Evolutionary conservation across 2,888 invertebrate species (phyloP), one percentile per base, ranked within the genome.

Genomic region (Microplitis manilae): DNA sequence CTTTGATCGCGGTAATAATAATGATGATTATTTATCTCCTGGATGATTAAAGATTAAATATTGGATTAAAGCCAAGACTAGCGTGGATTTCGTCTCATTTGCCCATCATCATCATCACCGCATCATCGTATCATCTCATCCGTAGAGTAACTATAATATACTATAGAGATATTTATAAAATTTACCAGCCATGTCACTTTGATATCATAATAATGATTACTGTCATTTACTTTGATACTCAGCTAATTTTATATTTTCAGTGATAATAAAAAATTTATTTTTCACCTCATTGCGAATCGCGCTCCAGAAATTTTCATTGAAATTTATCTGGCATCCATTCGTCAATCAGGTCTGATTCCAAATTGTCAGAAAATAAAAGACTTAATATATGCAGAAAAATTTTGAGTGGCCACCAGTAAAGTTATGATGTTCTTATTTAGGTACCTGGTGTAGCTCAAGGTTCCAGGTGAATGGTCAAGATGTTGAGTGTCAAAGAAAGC

Each of bases 1-100:
- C 77, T 77, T 77, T 77, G 77, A 77, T 77, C 77, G 71, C 40
- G 59, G 30, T 67, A 77, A 75, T 75, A 71, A 75, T 77, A 77
- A 77, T 77, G 74, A 74, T 77, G 64, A 70, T 74, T 77, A 77
- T 74, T 77, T 74, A 77, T 77, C 74, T 75, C 70, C 61, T 70
- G 70, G 39, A 67, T 41, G 73, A 73, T 77, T 77, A 70, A 74
- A 67, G 74, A 77, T 67, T 74, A 39, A 67, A 75, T 68, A 77
- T 75, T 77, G 77, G 77, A 77, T 60, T 8, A 50, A 6, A 5
- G 74, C 77, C 77, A 77, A 77, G 60, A 71, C 50, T 68, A 69
- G 38, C 60, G n/a, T 75, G 60, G 30, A 60, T 61, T 75, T 68
- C 61, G 17, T 75, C 61, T 74, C 67, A 74, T 77, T 67, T 71